phyloP scores from a whole-genome alignment of 2,113 vertebrate species.

The Ascaphus truei region DNA sequence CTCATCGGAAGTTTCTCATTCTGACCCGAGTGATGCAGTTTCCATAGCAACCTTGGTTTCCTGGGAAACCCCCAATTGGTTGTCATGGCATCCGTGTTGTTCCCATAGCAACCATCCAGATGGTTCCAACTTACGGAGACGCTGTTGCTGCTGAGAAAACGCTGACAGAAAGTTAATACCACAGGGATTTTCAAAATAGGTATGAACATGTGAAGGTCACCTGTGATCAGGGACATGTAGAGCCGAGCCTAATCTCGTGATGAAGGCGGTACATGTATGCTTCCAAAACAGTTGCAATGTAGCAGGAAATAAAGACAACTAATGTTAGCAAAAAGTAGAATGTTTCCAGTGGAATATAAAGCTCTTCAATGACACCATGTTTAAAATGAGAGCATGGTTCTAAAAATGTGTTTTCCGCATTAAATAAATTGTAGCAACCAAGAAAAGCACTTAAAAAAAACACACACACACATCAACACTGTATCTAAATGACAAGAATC shows the following conservation, averaged over 20 bases:
- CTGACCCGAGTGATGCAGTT: constrained; percentile 84
- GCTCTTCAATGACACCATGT: not conserved
- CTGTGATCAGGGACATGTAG: constrained; percentile 5
- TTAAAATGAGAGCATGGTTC: not conserved
- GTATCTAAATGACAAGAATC: constrained; percentile 6
- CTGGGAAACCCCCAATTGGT: constrained; percentile 88
- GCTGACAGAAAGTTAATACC: constrained; percentile 48
- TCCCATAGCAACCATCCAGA: constrained; percentile 84
- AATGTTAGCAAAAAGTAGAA: constrained; percentile 2
- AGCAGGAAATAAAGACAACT: constrained; percentile 33
- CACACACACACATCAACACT: constrained; percentile 33
- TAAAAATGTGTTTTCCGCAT: not conserved
- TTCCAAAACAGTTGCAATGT: constrained; percentile 15
- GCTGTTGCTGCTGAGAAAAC: constrained; percentile 48
- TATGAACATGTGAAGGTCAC: constrained; percentile 36
- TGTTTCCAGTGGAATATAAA: not conserved
- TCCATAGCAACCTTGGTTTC: constrained; percentile 88
- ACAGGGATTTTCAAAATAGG: constrained; percentile 29
- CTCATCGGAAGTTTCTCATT: constrained; percentile 85
- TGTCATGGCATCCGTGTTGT: constrained; percentile 85
- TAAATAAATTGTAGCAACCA: constrained; percentile 25
- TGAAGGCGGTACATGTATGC: constrained; percentile 28
- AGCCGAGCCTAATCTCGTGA: constrained; percentile 18
- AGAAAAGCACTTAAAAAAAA: constrained; percentile 20
- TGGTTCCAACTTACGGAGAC: constrained; percentile 68